Base-by-base conservation (phyloP, 1,140 invertebrate species). In the Bombus polaris region DNA sequence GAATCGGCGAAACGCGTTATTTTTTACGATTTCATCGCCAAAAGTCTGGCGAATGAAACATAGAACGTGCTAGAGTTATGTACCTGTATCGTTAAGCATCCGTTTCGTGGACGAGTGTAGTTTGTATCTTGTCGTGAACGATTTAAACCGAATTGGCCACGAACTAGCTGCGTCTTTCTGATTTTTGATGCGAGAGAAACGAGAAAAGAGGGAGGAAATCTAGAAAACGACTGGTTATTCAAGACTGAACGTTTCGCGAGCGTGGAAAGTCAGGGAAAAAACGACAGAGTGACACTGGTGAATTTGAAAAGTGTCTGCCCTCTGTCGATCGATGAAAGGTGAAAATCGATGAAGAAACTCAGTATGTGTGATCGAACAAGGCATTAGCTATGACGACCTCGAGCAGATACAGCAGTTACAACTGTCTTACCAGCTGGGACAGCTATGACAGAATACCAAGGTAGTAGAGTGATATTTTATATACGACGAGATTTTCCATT, bases 371-470 rank as follows among this genome's bases (percentile, higher is more conserved):
- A 78, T 59, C 81, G 53, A 84, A 44, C 32, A 87, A 88, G 66
- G 83, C 87, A 91, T 53, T 95, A 94, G 95, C 94, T 86, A 97
- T 97, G 97, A 96, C 96, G 93, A 96, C 96, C 90, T 97, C 97
- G 84, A 97, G 97, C 95, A 96, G 97, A 95, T 98, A 98, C 95
- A 98, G 96, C 95, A 98, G 97, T 76, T 98, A 98, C 95, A 98
- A 98, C 95, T 98, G 97, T 95, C 96, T 98, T 90, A 97, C 97
- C 65, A 97, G 97, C 94, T 98, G 97, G 97, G 97, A 98, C 95
- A 98, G 97, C 95, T 98, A 98, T 94, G 98, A 98, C 95, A 97
- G 96, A 91, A 98, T 98, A 96, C 97, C 97, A 90, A 98, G 97
- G 97, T 98, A 97, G 35, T 66, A 57, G 10, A 74, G 8, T 22